Evolutionary conservation across 2,888 invertebrate species (phyloP).

Genomic region (Eupithecia subumbrata): DNA sequence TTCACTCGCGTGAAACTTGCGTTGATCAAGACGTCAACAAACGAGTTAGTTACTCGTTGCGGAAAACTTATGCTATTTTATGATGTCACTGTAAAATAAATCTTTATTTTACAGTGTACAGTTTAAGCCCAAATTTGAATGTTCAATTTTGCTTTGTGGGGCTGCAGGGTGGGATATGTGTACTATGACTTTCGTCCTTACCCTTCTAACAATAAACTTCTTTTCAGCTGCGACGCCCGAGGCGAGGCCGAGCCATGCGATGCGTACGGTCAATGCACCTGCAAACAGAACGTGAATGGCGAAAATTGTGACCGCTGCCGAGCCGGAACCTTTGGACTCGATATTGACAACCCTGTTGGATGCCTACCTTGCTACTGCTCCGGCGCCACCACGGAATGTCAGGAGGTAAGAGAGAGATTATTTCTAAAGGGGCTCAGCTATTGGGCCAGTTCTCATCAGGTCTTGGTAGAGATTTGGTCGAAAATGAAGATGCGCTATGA

Average conservation of each 20-base stretch:
- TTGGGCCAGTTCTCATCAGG: background rate
- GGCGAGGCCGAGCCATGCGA: slow-evolving; percentile 63
- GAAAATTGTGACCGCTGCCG: slow-evolving; percentile 90
- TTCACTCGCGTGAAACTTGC: no score
- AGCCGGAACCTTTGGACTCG: slow-evolving; percentile 91
- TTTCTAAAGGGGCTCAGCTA: background rate
- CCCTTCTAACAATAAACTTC: background rate
- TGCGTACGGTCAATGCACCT: slow-evolving; percentile 82
- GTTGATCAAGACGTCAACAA: no score
- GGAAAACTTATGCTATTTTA: background rate
- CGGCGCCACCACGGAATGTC: slow-evolving; percentile 90
- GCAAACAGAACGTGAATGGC: slow-evolving; percentile 91
- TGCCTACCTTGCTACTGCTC: slow-evolving; percentile 96
- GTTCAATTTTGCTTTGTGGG: background rate
- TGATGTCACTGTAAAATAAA: no score
- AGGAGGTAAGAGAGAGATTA: slow-evolving; percentile 75
- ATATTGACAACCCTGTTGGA: slow-evolving; percentile 87
- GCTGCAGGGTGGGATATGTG: background rate
- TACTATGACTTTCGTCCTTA: background rate
- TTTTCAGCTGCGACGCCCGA: slow-evolving; percentile 63
- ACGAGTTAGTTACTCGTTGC: no score
- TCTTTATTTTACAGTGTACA: no score
- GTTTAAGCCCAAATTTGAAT: background rate
- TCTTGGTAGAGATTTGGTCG: background rate
- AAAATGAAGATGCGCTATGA: background rate